These are phyloP conservation scores for Drosophila multiciliata DNA, from an alignment of 2,888 invertebrate species.

Conservation along the genomic window DNA sequence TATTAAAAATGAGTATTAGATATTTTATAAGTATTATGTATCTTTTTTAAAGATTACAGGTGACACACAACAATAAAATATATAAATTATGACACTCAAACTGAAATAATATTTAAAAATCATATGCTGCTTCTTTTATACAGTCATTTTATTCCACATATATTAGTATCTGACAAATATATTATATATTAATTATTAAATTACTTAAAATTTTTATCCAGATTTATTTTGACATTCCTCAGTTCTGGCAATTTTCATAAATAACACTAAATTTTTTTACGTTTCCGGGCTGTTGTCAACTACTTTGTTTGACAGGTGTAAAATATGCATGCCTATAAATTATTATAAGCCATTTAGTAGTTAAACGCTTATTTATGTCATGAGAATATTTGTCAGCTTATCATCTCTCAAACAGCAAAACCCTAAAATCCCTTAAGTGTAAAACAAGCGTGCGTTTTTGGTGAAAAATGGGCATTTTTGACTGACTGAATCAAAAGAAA, in stretches of 20 bases:
- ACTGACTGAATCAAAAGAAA: conserved; percentile 41
- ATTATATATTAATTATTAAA: too few species aligned
- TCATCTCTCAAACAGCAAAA: conserved; percentile 38
- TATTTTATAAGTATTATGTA: background rate
- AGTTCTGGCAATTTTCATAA: conserved; percentile 1
- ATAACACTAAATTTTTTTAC: conserved; percentile 13
- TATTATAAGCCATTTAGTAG: conserved; percentile 6
- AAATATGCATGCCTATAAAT: background rate
- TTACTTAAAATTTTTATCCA: background rate
- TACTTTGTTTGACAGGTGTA: conserved; percentile 11
- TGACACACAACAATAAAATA: too few species aligned
- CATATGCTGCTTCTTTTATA: too few species aligned
- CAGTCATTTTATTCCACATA: background rate
- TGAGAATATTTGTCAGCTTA: conserved; percentile 49
- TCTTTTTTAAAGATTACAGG: background rate
- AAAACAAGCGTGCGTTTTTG: conserved; percentile 28
- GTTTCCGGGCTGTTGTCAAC: conserved; percentile 16
- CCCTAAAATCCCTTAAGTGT: conserved; percentile 10
- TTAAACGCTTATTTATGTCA: conserved; percentile 2
- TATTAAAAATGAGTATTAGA: background rate
- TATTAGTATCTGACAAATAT: background rate
- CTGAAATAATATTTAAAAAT: too few species aligned
- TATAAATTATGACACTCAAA: too few species aligned
- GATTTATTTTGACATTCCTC: conserved; percentile 12
- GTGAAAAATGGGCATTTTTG: conserved; percentile 62